Evolutionary conservation across 2,888 invertebrate genomes (phyloP).

Genomic region (Nipponacmea schrenckii): DNA sequence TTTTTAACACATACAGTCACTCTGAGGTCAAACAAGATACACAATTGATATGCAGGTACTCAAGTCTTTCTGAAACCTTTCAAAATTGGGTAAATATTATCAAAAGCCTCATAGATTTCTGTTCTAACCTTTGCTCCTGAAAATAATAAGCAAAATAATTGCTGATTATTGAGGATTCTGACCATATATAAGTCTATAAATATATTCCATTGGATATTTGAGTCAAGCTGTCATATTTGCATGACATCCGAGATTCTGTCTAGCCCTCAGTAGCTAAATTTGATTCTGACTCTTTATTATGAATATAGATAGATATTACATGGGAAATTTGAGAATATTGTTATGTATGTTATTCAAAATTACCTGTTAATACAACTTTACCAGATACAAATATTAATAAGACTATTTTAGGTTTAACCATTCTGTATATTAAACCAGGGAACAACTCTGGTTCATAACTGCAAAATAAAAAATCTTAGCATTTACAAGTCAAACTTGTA

Average conservation of each 20-base stretch:
- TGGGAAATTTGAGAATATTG: no score
- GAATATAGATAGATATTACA: no score
- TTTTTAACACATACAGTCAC: not conserved
- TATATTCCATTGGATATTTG: no score
- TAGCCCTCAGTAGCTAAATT: no score
- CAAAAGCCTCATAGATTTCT: slow-evolving; percentile 92
- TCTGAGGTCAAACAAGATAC: no score
- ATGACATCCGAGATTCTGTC: no score
- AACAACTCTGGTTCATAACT: slow-evolving; percentile 98
- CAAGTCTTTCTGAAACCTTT: slow-evolving; percentile 85
- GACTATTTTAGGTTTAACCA: slow-evolving; percentile 96
- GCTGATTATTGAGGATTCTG: no score
- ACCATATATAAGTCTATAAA: no score
- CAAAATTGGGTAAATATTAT: slow-evolving; percentile 93
- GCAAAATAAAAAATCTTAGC: slow-evolving; percentile 37
- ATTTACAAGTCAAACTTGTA: no score
- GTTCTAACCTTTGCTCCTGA: slow-evolving; percentile 89
- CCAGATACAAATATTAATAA: slow-evolving; percentile 98
- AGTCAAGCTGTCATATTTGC: no score
- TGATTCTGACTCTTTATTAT: no score
- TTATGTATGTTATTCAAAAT: not conserved
- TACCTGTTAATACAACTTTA: slow-evolving; percentile 92
- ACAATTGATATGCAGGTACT: not conserved
- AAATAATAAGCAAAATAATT: slow-evolving; percentile 46
- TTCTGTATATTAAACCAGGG: slow-evolving; percentile 97